Evolutionary conservation across 2,888 invertebrate genomes (phyloP).

Genomic region (Cryptocheilus praepositus): DNA sequence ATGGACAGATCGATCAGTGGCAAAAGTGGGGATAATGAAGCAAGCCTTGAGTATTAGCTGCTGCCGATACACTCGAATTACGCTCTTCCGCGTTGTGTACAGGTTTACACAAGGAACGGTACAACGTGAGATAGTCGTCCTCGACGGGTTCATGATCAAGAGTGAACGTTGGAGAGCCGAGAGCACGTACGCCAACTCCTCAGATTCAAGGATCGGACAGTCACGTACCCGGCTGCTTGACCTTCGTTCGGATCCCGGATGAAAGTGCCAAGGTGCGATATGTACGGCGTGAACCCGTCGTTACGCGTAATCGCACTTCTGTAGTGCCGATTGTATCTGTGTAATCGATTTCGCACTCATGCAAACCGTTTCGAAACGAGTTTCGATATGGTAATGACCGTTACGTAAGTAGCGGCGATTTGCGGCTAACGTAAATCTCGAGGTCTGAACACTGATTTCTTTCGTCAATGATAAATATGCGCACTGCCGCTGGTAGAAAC

Average conservation of each 20-base stretch:
- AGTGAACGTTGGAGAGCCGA: background rate
- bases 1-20: too few species aligned
- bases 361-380: too few species aligned
- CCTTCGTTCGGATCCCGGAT: constrained; percentile 31
- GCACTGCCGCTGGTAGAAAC: too few species aligned
- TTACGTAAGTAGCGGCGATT: too few species aligned
- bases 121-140: constrained; percentile 16
- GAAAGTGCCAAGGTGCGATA: constrained; percentile 8
- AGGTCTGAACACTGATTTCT: too few species aligned
- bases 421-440: too few species aligned
- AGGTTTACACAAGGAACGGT: background rate
- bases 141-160: constrained; percentile 40
- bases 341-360: too few species aligned
- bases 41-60: constrained; percentile 1
- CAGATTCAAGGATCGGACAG: constrained; percentile 33
- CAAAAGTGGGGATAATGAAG: background rate
- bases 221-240: constrained; percentile 3
- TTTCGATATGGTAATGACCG: too few species aligned
- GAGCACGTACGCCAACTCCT: constrained; percentile 9
- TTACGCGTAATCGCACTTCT: background rate
- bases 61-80: constrained; percentile 8
- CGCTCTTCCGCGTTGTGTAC: constrained; percentile 13
- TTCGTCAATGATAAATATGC: too few species aligned
- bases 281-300: background rate
- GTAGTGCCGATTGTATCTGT: too few species aligned